Evolutionary conservation across 64 coral and sea anemone genomes (phyloP), one percentile per base, ranked within the genome.

Genomic region (Trachythela sp.): DNA sequence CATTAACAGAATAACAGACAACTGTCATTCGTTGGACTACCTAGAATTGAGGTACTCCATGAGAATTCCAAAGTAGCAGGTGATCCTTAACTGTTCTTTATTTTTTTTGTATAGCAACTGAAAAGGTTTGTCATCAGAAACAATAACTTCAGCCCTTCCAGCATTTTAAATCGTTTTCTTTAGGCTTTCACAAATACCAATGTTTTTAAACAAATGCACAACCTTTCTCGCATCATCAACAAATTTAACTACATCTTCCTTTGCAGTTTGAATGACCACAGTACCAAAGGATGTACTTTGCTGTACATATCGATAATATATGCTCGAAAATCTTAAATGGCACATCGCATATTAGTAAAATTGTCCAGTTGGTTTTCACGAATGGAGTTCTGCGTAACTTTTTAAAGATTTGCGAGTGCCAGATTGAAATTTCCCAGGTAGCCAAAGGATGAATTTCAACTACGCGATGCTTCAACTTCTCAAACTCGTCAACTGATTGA

Each of bases 301-400:
- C 71, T 8, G 71, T 77, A 34, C 71, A 77, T 7, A 77, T 77
- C 29, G 71, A 0, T 77, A 77, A 35, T 35, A 77, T 77, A 77
- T 77, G 71, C 13, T 77, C 71, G 17, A 77, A 77, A 35, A 77
- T 38, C 26, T 77, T 32, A 2, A 77, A 27, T 38, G 71, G 71
- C 71, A 77, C 71, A 77, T 77, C 71, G 8, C 71, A 0, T 77
- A 77, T 32, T 22, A 34, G 30, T 77, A 77, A 77, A 77, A 77
- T 77, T 77, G 29, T 77, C 71, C 71, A 77, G 71, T 27, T 27
- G 71, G 71, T 77, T 38, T 77, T 77, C 71, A 77, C 71, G 31
- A 77, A 77, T 77, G 71, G 71, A 32, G 71, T 77, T 32, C 71
- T 32, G 1, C 31, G 31, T 35, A 27, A 38, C 26, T 38, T 32